Percentiles rank a stretch among this genome's conserved stretches.
Conservation (phyloP, 2,888 invertebrate genomes). For the Drosophila sordidula region DNA sequence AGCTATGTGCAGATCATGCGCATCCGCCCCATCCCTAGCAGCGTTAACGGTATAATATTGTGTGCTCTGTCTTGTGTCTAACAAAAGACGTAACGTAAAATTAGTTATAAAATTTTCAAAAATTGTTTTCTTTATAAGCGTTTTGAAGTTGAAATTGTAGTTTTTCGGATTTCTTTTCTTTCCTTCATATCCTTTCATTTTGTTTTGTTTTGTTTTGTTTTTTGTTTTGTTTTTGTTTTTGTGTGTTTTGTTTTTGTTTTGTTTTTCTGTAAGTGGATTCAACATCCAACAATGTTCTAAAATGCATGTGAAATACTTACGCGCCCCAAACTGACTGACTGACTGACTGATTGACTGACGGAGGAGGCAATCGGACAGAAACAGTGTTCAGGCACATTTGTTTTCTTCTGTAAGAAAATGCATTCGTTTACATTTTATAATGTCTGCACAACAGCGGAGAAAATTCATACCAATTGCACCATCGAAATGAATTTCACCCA, state of each 20-base stretch:
- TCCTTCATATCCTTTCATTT: conserved; percentile 11
- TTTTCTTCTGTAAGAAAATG: conserved; percentile 66
- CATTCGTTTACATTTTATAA: conserved; percentile 65
- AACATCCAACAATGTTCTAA: conserved; percentile 59
- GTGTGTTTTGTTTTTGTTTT: conserved; percentile 26
- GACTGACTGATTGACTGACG: conserved; percentile 23
- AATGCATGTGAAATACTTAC: conserved; percentile 75
- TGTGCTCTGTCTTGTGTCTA: conserved; percentile 56
- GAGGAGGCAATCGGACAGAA: conserved; percentile 21
- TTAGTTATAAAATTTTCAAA: conserved; percentile 72
- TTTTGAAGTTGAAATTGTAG: conserved; percentile 81
- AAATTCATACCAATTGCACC: conserved; percentile 81
- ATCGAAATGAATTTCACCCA: conserved; percentile 54
- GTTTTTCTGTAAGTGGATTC: conserved; percentile 46
- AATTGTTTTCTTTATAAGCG: conserved; percentile 79
- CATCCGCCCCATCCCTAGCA: conserved; percentile 54
- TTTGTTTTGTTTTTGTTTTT: conserved; percentile 15
- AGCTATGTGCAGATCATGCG: conserved; percentile 36
- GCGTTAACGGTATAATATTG: conserved; percentile 16
- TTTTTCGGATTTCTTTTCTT: conserved; percentile 52
- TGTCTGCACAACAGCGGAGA: conserved; percentile 72
- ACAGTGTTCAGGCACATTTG: conserved; percentile 54
- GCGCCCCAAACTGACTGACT: conserved; percentile 38
- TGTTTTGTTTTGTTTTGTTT: conserved; percentile 17
- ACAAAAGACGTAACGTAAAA: conserved; percentile 72